These are phyloP conservation scores for Illadopsis cleaveri DNA, from an alignment of 2,113 vertebrate species.

Conservation along the genomic window DNA sequence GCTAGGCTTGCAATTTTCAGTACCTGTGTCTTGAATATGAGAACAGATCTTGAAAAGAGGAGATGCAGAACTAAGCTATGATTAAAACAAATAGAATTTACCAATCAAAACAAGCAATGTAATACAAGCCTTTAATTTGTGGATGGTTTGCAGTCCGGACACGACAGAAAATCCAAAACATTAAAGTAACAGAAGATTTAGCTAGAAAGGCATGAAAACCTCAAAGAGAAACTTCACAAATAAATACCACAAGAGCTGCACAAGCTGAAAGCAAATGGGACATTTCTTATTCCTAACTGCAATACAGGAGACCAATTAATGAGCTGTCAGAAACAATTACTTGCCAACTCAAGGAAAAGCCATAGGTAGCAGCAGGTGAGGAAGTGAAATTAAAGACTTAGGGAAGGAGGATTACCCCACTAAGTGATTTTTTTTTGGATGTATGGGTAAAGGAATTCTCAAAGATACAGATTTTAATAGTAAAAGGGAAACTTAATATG, in stretches of 20 bases:
- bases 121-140: background rate
- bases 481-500: background rate
- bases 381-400: background rate
- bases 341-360: background rate
- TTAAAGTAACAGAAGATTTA: background rate
- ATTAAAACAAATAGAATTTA: conserved; percentile 39
- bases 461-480: background rate
- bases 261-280: conserved; percentile 21
- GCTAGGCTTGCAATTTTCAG: background rate
- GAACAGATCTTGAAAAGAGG: background rate
- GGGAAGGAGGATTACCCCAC: background rate
- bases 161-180: conserved; percentile 22
- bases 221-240: conserved; percentile 2
- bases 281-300: background rate
- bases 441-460: background rate
- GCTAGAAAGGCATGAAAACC: background rate
- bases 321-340: conserved; percentile 31
- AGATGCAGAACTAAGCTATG: background rate
- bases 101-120: background rate
- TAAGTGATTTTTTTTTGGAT: background rate
- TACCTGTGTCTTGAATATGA: background rate
- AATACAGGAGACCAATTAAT: background rate
- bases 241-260: background rate
- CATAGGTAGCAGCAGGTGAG: background rate
- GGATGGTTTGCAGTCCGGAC: background rate